phyloP scores from a whole-genome alignment of 2,888 invertebrate species.

The Sceliomorpha sp. region DNA sequence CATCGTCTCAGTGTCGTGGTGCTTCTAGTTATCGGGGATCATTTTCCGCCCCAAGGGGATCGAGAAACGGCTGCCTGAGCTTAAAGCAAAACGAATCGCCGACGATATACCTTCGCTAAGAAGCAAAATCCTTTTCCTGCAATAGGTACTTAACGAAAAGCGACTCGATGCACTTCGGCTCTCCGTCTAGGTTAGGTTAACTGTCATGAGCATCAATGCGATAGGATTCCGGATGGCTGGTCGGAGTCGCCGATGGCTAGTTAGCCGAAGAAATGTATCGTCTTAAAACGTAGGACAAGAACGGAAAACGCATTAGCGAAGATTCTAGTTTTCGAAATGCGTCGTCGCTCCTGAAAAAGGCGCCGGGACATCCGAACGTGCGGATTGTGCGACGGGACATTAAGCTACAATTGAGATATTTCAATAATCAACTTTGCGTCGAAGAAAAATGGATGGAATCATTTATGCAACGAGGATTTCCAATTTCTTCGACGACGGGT shows the following conservation, averaged over 20 bases:
- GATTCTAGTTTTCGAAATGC: no score
- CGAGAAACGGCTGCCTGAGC: conserved; percentile 60
- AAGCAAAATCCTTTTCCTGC: conserved; percentile 46
- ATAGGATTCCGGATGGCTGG: no score
- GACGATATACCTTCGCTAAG: conserved; percentile 67
- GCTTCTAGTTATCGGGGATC: conserved; percentile 76
- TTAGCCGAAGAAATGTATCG: no score
- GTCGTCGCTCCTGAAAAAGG: no score
- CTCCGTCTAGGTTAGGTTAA: conserved; percentile 24
- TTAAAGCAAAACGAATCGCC: conserved; percentile 76
- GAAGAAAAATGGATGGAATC: background rate
- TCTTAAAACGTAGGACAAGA: conserved; percentile 17
- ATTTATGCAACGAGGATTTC: background rate
- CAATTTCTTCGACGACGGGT: background rate
- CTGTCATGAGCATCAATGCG: conserved; percentile 38
- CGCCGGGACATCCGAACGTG: no score
- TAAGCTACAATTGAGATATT: no score
- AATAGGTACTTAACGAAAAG: conserved; percentile 52
- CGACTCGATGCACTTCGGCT: conserved; percentile 29
- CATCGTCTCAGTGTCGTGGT: conserved; percentile 42
- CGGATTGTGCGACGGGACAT: no score
- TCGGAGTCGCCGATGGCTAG: no score
- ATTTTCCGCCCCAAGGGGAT: conserved; percentile 72
- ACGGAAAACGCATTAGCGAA: background rate
- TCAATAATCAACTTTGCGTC: no score